A percentile compares a stretch with the other conserved stretches of the same genome.
phyloP scores from a whole-genome alignment of 2,113 vertebrate species.

The Elephantulus edwardii region DNA sequence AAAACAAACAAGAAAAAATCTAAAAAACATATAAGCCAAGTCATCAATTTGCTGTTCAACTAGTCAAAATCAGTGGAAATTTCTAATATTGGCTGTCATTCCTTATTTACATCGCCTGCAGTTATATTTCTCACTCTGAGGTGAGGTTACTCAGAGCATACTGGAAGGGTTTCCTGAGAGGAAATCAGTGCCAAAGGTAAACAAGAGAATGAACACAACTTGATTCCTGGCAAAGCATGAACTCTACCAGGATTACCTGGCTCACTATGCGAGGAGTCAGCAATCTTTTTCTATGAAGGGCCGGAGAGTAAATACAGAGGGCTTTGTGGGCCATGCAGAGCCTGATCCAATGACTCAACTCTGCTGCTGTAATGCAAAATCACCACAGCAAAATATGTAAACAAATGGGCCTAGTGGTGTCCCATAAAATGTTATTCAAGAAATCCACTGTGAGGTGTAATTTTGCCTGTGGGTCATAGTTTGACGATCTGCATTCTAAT shows the following conservation, averaged over 20 bases:
- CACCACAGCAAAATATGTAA: background rate
- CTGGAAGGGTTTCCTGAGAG: background rate
- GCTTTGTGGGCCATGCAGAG: background rate
- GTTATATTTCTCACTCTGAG: background rate
- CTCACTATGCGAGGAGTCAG: background rate
- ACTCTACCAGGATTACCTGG: background rate
- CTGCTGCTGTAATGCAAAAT: background rate
- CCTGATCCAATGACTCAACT: background rate
- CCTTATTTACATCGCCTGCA: fast-evolving
- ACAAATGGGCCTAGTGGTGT: no score
- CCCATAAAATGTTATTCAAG: background rate
- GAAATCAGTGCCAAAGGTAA: background rate
- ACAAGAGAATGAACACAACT: background rate
- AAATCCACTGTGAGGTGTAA: background rate
- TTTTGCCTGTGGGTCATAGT: background rate
- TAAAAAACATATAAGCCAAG: slow-evolving; percentile 1
- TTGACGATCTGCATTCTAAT: background rate
- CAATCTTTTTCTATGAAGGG: background rate
- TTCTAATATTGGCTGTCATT: background rate
- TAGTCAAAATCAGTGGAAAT: background rate
- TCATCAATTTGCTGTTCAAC: background rate
- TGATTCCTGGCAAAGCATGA: background rate
- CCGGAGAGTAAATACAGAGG: fast-evolving
- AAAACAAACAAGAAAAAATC: slow-evolving; percentile 38
- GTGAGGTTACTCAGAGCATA: no score